Evolutionary conservation across 2,888 invertebrate species (phyloP).

Genomic region (Pelosia muscerda): DNA sequence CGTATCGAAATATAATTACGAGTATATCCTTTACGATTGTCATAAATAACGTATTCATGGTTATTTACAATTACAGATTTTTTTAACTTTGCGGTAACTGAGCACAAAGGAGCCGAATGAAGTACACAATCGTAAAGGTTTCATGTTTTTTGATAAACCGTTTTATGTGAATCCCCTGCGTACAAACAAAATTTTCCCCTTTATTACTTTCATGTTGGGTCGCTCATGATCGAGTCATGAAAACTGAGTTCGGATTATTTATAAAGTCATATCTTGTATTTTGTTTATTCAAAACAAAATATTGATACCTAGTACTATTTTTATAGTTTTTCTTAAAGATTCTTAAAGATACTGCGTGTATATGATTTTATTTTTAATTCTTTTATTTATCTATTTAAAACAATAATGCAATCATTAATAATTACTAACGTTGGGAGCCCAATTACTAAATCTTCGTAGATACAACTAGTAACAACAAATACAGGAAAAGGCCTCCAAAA

Average conservation of each 20-base stretch:
- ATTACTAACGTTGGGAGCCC: too few species aligned
- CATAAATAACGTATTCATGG: background rate
- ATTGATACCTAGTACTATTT: background rate
- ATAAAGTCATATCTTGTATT: background rate
- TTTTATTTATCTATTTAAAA: too few species aligned
- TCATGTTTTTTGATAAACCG: conserved; percentile 11
- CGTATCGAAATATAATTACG: too few species aligned
- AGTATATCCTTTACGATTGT: background rate
- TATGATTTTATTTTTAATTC: too few species aligned
- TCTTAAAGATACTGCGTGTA: too few species aligned
- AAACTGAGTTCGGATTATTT: background rate
- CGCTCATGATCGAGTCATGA: conserved; percentile 10
- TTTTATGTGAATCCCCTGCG: conserved; percentile 11
- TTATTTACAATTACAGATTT: conserved; percentile 6
- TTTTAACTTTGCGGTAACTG: background rate
- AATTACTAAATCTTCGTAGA: too few species aligned
- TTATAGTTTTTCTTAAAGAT: background rate
- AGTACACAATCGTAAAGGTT: conserved; percentile 13
- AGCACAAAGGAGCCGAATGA: conserved; percentile 10
- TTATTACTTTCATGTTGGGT: conserved; percentile 11
- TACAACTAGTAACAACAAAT: conserved; percentile 11
- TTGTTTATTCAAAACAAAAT: background rate
- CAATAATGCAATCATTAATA: too few species aligned
- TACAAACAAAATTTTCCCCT: conserved; percentile 8
- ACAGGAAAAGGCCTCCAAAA: conserved; percentile 10